Base-by-base conservation (phyloP, 1,140 invertebrate genomes). In the Hyposmocoma kahamanoa region DNA sequence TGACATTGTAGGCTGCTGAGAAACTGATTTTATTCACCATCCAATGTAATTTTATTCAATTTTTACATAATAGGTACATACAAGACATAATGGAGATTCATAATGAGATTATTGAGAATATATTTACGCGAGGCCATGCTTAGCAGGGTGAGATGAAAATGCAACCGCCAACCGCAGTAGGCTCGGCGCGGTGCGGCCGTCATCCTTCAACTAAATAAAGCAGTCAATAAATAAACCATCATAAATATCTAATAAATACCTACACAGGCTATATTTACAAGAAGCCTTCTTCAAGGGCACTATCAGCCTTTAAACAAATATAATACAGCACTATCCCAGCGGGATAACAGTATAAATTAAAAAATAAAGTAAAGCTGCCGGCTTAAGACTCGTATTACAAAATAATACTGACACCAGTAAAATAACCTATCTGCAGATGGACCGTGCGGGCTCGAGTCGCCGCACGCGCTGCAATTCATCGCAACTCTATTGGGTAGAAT, bases 171-270 rank as follows among this genome's bases (percentile, higher is more conserved):
- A 71, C 67, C 63, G 56, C 64, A 68, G 73, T 62, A 79, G 75
- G 74, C 76, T 21, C 61, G 54, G 67, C 24, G 24, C 24, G 5
- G 24, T 26, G 24, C 24, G 5, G 24, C 5, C 5, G 24, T 5
- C 24, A 11, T 11, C 75, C 58, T 76, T 76, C 77, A 77, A 81
- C 82, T 85, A 84, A 85, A 78, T 79, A 81, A 81, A 84, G 82
- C 82, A 82, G 82, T 85, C 82, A 85, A 85, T 85, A 85, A 84
- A 85, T 85, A 85, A 85, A 84, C 68, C 56, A 77, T 84, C 67
- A 85, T 85, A 85, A 85, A 85, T 85, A 85, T 85, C 78, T 85
- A 83, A 83, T 85, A 85, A 85, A 85, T 85, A 85, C 82, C 82
- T 85, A 85, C 76, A 71, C 53, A 53, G 81, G 79, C 79, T 85